phyloP scores from a whole-genome alignment of 2,797 vertebrate genomes.

The Onychomys leucogaster region DNA sequence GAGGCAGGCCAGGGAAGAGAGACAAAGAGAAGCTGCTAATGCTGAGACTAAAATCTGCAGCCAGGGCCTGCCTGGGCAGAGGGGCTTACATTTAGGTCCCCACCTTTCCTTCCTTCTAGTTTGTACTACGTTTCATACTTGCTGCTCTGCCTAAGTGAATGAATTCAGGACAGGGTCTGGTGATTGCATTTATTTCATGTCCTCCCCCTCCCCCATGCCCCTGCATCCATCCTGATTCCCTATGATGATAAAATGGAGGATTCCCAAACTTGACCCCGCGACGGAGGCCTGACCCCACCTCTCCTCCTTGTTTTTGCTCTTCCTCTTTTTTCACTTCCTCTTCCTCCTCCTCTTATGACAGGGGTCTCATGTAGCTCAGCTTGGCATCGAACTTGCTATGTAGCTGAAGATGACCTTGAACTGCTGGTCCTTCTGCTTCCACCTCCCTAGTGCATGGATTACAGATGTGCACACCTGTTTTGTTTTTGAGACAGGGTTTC shows the following conservation, averaged over 20 bases:
- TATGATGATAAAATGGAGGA: slow-evolving; percentile 92
- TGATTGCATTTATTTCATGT: slow-evolving; percentile 89
- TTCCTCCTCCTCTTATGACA: neutral
- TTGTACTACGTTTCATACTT: neutral
- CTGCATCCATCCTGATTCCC: slow-evolving; percentile 93
- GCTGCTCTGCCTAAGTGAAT: slow-evolving; percentile 92
- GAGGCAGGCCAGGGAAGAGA: accelerated
- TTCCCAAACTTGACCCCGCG: slow-evolving; percentile 91
- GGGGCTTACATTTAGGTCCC: neutral
- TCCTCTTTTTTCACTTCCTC: neutral
- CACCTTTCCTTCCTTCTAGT: neutral
- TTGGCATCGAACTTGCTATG: neutral
- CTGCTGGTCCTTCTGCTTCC: neutral
- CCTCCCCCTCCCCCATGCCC: slow-evolving; percentile 87
- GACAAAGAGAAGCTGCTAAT: neutral
- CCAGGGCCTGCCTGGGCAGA: neutral
- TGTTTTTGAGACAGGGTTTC: too few relatives aligned
- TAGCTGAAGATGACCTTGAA: neutral
- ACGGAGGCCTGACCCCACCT: slow-evolving; percentile 90
- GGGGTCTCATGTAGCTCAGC: neutral
- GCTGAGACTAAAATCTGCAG: neutral
- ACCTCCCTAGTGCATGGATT: neutral
- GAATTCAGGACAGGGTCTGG: slow-evolving; percentile 92
- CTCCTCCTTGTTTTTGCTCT: neutral
- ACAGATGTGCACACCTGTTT: neutral